Percentiles rank a stretch among this genome's conserved stretches.
Evolutionary conservation across 2,113 vertebrate genomes (phyloP).

Genomic region (Neolamprologus modestus): DNA sequence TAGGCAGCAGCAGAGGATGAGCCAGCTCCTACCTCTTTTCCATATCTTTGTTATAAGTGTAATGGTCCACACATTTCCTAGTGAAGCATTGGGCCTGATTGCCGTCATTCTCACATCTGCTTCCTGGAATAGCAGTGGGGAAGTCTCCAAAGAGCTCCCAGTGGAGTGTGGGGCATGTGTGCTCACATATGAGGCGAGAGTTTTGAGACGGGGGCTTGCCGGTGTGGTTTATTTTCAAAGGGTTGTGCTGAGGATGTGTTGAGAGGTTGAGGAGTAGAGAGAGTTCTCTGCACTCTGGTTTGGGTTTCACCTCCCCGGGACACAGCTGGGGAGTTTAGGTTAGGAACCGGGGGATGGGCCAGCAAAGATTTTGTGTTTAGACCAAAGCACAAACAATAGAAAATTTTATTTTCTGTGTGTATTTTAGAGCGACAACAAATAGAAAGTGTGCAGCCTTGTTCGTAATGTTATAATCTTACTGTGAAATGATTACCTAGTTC

Average conservation of each 20-base stretch:
- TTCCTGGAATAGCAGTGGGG: conserved; percentile 55
- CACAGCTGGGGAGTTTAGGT: conserved; percentile 23
- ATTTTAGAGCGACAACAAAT: not conserved
- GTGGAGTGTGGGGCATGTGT: conserved; percentile 54
- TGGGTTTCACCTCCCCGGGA: conserved; percentile 55
- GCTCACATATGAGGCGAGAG: conserved; percentile 48
- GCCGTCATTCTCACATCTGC: conserved; percentile 65
- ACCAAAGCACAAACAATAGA: conserved; percentile 34
- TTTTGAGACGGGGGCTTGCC: conserved; percentile 31
- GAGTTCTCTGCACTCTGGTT: conserved; percentile 54
- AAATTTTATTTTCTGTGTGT: not conserved
- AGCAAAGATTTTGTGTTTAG: conserved; percentile 22
- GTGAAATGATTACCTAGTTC: not conserved
- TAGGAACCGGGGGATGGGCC: not conserved
- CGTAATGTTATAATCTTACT: not conserved
- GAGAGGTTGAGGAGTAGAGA: conserved; percentile 67
- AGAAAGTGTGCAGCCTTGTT: not conserved
- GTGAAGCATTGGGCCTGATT: conserved; percentile 24
- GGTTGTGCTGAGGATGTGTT: conserved; percentile 61
- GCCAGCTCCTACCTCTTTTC: conserved; percentile 14
- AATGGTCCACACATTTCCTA: conserved; percentile 25
- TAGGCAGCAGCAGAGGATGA: not conserved
- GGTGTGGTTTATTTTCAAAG: conserved; percentile 67
- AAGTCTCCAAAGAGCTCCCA: conserved; percentile 52
- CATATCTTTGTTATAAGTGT: not conserved